A percentile compares a stretch with the other conserved stretches of the same genome.
Evolutionary conservation across 2,797 vertebrate genomes (phyloP).

Genomic region (Arrhamphus sclerolepis): DNA sequence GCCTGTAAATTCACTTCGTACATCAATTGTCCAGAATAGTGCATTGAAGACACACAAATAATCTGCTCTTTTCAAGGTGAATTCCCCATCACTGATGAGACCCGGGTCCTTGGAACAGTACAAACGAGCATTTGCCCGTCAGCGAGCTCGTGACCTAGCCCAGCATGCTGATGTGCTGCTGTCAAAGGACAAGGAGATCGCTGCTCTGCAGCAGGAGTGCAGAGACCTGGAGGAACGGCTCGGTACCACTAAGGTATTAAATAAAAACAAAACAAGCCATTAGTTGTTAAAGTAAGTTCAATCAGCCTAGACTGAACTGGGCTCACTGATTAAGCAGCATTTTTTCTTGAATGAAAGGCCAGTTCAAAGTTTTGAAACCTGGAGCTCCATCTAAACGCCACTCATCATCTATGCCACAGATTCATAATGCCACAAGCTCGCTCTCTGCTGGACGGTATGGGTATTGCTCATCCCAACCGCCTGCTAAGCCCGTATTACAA

Average conservation of each 20-base stretch:
- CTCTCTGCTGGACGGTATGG: conserved; percentile 70
- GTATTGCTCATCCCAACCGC: conserved; percentile 44
- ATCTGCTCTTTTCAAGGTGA: conserved; percentile 81
- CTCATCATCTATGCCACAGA: neutral
- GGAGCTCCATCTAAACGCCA: neutral
- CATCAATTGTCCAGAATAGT: too few relatives aligned
- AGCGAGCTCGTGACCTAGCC: conserved; percentile 91
- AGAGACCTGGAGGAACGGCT: conserved; percentile 87
- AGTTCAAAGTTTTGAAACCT: conserved; percentile 1
- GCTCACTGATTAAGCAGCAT: neutral
- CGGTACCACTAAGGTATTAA: conserved; percentile 85
- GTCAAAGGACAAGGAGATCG: conserved; percentile 95
- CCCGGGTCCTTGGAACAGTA: conserved; percentile 89
- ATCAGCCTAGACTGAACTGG: neutral
- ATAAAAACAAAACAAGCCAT: neutral
- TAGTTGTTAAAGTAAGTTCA: neutral
- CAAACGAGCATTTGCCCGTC: conserved; percentile 90
- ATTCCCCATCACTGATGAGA: conserved; percentile 82
- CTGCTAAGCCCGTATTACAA: conserved; percentile 52
- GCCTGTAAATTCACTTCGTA: too few relatives aligned
- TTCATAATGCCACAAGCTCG: conserved; percentile 37
- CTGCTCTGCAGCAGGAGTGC: conserved; percentile 89
- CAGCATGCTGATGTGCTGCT: conserved; percentile 93
- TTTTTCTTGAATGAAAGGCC: neutral
- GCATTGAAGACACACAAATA: neutral